These are phyloP conservation scores for Ptilonorhynchus violaceus DNA, from an alignment of 2,113 vertebrate species.

Conservation along the genomic window DNA sequence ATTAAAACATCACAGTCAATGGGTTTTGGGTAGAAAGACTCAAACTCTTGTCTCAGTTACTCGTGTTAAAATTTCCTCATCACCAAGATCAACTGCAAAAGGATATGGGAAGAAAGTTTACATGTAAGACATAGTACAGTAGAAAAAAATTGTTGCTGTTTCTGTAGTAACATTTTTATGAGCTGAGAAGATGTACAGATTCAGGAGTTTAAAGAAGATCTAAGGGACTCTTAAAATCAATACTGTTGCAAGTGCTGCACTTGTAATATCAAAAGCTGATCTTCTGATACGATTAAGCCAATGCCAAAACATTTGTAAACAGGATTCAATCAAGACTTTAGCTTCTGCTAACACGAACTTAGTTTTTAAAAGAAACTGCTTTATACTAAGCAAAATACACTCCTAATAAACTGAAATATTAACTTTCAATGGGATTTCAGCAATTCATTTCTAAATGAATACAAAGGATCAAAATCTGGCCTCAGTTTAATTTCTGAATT, in stretches of 20 bases:
- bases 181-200: not conserved
- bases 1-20: conserved; percentile 3
- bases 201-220: not conserved
- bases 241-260: not conserved
- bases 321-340: not conserved
- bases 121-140: not conserved
- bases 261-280: not conserved
- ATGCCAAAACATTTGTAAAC: not conserved
- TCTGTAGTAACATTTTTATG: not conserved
- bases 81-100: not conserved
- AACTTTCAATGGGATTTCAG: not conserved
- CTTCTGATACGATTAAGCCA: not conserved
- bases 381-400: not conserved
- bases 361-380: not conserved
- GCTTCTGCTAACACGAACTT: not conserved
- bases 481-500: not conserved
- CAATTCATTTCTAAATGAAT: not conserved
- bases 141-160: not conserved
- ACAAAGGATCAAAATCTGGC: not conserved
- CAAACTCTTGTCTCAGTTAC: not conserved
- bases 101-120: not conserved
- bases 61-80: not conserved
- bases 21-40: conserved; percentile 9
- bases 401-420: not conserved
- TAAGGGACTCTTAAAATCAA: not conserved